Conservation (phyloP, 2,797 vertebrate genomes). For the Benthosema pterotum region DNA sequence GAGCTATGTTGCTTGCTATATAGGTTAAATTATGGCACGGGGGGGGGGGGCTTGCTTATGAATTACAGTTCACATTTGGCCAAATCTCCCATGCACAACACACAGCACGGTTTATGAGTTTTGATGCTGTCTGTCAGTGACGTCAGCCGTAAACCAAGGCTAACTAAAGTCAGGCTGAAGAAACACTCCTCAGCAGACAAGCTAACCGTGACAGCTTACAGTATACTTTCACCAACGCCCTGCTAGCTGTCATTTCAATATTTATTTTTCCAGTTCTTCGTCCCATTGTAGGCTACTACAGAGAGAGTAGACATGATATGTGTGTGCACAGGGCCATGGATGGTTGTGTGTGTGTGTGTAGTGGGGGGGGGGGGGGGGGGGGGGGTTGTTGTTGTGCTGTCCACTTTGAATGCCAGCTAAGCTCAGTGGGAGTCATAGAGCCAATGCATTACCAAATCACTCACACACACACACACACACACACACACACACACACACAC, state of each 20-base stretch:
- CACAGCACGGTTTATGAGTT: conserved; percentile 4
- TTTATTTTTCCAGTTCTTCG: too few species aligned
- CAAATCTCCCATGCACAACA: conserved; percentile 6
- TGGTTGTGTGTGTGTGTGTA: too few species aligned
- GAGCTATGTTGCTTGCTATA: conserved; percentile 35
- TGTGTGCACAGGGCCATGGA: too few species aligned
- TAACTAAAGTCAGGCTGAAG: too few species aligned
- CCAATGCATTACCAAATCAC: conserved; percentile 39
- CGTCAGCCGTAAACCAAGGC: too few species aligned
- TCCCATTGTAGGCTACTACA: neutral
- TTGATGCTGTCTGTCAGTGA: neutral
- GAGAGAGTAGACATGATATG: neutral
- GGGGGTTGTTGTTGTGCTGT: conserved; percentile 23
- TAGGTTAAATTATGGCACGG: conserved; percentile 19
- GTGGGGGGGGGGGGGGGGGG: neutral
- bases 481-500: too few species aligned
- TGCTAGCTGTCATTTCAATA: conserved; percentile 26
- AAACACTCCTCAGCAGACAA: neutral
- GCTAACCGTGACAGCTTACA: neutral
- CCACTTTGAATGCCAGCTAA: conserved; percentile 37
- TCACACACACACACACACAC: too few species aligned
- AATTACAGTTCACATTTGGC: neutral
- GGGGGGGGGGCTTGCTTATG: conserved; percentile 7
- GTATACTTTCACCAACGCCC: conserved; percentile 20
- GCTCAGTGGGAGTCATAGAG: conserved; percentile 27